These are phyloP conservation scores for Chrysina gloriosa DNA, from an alignment of 2,888 invertebrate genomes.

Conservation along the genomic window DNA sequence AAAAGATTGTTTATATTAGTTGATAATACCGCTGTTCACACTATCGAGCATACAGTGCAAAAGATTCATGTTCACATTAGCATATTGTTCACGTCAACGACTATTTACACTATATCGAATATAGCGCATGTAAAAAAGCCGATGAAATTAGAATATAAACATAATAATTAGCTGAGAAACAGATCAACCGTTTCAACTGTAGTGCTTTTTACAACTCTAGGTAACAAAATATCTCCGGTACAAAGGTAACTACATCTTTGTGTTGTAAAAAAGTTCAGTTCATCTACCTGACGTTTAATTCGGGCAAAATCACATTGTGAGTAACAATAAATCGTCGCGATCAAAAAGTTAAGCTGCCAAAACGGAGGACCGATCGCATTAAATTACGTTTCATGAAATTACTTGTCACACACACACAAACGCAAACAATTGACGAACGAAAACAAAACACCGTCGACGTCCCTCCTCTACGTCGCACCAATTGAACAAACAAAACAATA, in stretches of 20 bases:
- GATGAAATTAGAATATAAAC: too few species aligned
- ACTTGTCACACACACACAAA: constrained; percentile 39
- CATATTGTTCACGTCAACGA: too few species aligned
- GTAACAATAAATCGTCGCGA: constrained; percentile 9
- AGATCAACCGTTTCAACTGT: too few species aligned
- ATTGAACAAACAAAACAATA: constrained; percentile 45
- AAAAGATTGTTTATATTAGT: too few species aligned
- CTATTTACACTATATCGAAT: too few species aligned
- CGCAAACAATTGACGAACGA: constrained; percentile 33
- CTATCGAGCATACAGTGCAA: too few species aligned
- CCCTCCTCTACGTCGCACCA: background rate
- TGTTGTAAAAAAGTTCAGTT: background rate
- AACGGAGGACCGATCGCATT: constrained; percentile 35
- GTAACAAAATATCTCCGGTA: too few species aligned
- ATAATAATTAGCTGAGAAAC: too few species aligned
- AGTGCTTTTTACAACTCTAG: too few species aligned
- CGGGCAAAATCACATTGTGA: background rate
- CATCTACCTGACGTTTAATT: constrained; percentile 14
- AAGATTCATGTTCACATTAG: too few species aligned
- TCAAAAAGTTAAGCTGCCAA: constrained; percentile 19
- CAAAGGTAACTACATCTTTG: background rate
- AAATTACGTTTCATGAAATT: constrained; percentile 43
- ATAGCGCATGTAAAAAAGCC: too few species aligned
- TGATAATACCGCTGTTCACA: too few species aligned
- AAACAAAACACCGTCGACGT: constrained; percentile 33